These are phyloP conservation scores for Campoplex capitator DNA, from an alignment of 2,888 invertebrate species.

Conservation along the genomic window DNA sequence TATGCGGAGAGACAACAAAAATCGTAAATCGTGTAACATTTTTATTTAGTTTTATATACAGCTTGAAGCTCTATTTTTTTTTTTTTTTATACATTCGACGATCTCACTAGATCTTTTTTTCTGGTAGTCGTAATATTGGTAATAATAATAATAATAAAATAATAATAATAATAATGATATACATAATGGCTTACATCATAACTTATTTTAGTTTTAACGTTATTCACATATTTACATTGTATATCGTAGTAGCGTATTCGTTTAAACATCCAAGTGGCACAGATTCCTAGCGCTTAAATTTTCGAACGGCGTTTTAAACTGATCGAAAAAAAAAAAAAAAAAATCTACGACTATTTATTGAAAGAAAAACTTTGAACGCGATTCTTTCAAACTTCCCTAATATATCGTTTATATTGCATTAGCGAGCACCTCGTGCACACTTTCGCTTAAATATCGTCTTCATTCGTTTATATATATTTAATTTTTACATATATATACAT, in stretches of 20 bases:
- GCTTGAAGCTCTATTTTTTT: conserved; percentile 57
- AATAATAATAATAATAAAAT: conserved; percentile 42
- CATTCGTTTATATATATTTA: conserved; percentile 1
- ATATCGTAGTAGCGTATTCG: conserved; percentile 47
- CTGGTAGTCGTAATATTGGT: conserved; percentile 41
- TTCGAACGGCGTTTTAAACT: background rate
- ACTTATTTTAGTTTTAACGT: conserved; percentile 48
- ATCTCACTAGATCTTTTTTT: conserved; percentile 17
- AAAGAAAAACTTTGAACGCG: conserved; percentile 31
- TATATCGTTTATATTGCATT: conserved; percentile 66
- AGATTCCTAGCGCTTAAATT: conserved; percentile 13
- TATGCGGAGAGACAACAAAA: background rate
- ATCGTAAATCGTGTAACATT: conserved; percentile 45
- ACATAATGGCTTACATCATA: conserved; percentile 8
- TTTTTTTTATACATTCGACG: conserved; percentile 9
- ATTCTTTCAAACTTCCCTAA: conserved; percentile 21
- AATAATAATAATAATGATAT: conserved; percentile 54
- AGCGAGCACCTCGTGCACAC: conserved; percentile 67
- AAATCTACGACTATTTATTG: conserved; percentile 38
- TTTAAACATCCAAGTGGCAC: conserved; percentile 15
- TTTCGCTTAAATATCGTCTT: conserved; percentile 49
- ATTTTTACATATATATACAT: no score
- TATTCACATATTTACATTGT: conserved; percentile 57
- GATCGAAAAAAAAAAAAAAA: conserved; percentile 37
- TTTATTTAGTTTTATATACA: conserved; percentile 58